Percentiles rank a stretch among this genome's conserved stretches.
Evolutionary conservation across 2,113 vertebrate species (phyloP).

Genomic region (Rousettus leschenaultii): DNA sequence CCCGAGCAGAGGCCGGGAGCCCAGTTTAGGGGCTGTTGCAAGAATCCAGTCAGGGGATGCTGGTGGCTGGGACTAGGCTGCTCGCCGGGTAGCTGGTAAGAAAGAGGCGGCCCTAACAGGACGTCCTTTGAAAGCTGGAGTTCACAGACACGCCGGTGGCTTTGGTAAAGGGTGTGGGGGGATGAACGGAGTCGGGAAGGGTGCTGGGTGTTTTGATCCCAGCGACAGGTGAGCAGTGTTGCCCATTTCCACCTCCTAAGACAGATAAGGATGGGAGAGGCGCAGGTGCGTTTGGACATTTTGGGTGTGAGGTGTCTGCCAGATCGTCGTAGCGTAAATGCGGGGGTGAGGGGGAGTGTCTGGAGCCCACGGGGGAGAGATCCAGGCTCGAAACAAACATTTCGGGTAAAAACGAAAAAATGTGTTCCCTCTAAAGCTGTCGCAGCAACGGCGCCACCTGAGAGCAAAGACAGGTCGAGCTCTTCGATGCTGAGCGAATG

Average conservation of each 20-base stretch:
- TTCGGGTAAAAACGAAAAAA: not conserved
- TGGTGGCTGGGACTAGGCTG: not conserved
- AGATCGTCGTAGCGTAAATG: not conserved
- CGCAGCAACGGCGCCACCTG: not conserved
- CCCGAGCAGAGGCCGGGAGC: not conserved
- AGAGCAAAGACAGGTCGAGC: not conserved
- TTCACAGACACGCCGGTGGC: not conserved
- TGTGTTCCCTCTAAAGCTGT: not conserved
- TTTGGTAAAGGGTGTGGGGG: not conserved
- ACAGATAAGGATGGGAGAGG: too few relatives aligned
- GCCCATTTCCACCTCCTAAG: not conserved
- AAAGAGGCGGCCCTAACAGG: not conserved
- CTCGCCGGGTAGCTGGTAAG: fast-evolving
- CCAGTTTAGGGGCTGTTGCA: not conserved
- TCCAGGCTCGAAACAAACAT: not conserved
- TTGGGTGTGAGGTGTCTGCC: not conserved
- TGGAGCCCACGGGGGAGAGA: not conserved
- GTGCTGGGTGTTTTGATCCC: not conserved
- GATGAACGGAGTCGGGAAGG: too few relatives aligned
- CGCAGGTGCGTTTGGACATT: not conserved
- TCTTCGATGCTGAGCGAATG: not conserved
- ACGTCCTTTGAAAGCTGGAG: not conserved
- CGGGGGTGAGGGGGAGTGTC: fast-evolving
- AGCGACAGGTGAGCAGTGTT: not conserved
- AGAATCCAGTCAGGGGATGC: not conserved